Evolutionary conservation across 2,888 invertebrate species (phyloP).

Genomic region (Protonemura montana): DNA sequence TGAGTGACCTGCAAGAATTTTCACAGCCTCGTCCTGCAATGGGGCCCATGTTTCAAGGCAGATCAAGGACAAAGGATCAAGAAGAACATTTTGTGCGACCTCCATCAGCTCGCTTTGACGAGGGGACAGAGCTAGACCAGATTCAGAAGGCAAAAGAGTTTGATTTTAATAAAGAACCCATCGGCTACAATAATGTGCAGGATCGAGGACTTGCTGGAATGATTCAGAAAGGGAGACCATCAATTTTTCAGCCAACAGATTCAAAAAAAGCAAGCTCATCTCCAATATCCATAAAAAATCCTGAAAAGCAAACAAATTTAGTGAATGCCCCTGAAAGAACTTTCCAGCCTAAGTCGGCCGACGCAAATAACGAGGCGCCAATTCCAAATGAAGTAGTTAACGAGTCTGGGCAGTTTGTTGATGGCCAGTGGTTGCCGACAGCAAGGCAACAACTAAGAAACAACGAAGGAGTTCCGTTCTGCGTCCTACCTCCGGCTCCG

Average conservation of each 20-base stretch:
- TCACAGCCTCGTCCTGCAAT: not conserved
- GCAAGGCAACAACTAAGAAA: not conserved
- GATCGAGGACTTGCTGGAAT: not conserved
- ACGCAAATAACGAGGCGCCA: not conserved
- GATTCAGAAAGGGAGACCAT: not conserved
- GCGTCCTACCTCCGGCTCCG: not conserved
- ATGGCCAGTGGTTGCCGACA: not conserved
- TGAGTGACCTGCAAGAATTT: not conserved
- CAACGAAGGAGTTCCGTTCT: not conserved
- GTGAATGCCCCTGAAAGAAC: not conserved
- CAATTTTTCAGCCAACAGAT: not conserved
- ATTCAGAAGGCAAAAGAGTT: not conserved
- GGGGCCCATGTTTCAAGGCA: not conserved
- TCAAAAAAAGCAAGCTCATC: not conserved
- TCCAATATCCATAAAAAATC: not conserved
- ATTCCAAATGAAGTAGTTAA: not conserved
- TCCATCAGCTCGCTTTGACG: not conserved
- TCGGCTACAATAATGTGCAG: not conserved
- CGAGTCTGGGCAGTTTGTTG: not conserved
- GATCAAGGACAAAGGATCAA: not conserved
- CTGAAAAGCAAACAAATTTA: not conserved
- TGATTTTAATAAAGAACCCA: not conserved
- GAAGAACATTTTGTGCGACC: not conserved
- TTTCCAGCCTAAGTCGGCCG: not conserved
- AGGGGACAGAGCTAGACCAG: not conserved